These are phyloP conservation scores for Champsocephalus esox DNA, from an alignment of 2,797 vertebrate genomes.

Conservation along the genomic window DNA sequence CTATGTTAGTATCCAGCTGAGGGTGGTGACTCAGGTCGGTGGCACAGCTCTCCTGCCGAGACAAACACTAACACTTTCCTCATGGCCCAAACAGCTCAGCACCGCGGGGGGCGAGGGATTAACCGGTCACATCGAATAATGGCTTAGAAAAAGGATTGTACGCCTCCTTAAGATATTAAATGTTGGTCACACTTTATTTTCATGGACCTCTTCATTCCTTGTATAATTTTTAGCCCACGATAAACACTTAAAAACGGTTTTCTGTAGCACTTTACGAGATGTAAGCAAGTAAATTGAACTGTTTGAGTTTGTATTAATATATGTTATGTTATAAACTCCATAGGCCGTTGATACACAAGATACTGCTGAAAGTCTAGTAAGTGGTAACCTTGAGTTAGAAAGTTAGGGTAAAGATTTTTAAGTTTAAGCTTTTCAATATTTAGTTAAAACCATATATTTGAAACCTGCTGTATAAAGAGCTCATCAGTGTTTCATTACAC, in stretches of 20 bases:
- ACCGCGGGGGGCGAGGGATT: slow-evolving; percentile 28
- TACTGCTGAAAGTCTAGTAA: background rate
- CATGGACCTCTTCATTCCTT: background rate
- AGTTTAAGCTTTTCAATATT: background rate
- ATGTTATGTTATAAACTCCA: background rate
- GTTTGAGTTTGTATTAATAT: background rate
- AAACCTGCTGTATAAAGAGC: background rate
- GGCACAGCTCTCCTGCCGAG: slow-evolving; percentile 87
- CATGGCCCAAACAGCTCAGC: slow-evolving; percentile 44
- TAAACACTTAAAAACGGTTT: background rate
- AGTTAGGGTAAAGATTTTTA: background rate
- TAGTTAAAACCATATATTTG: background rate
- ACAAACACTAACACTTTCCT: slow-evolving; percentile 62
- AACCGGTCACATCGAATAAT: slow-evolving; percentile 14
- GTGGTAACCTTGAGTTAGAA: background rate
- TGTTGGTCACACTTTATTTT: too few relatives aligned
- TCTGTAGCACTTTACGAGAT: background rate
- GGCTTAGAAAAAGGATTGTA: background rate
- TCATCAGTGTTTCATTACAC: background rate
- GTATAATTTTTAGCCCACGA: background rate
- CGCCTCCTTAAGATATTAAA: background rate
- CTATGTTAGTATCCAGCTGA: slow-evolving; percentile 92
- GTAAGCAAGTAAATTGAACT: background rate
- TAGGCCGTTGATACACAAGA: background rate
- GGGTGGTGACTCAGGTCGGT: slow-evolving; percentile 91